Evolutionary conservation across 2,113 vertebrate species (phyloP), one percentile per base, ranked within the genome.

Genomic region (Sylvietta virens): DNA sequence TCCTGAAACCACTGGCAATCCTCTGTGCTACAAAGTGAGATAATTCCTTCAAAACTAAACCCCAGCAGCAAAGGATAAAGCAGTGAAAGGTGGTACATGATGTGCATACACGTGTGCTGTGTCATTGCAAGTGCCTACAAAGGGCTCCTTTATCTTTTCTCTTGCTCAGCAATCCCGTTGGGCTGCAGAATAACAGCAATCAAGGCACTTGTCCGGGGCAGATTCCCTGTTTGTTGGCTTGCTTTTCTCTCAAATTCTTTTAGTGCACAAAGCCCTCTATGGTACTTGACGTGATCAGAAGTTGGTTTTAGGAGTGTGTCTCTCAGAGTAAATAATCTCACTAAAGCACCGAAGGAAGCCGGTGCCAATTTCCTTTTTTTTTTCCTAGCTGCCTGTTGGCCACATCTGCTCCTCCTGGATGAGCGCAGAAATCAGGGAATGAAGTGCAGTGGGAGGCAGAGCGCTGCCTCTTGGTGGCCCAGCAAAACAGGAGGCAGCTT

Each of bases 1-100:
- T 57, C 27, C 45, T 76, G 86, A 91, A 91, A 91, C 35, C 58
- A 44, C 74, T 3, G 15, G 58, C 78, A 90, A 69, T 67, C 28
- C 70, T 92, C 30, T 84, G 65, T 42, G 42, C 88, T 87, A 76
- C 42, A 35, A 85, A 92, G 62, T 45, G 66, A 62, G 73, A 82
- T 82, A 94, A 90, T 94, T 94, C 62, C 47, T 95, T 95, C 88
- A 69, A 86, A 94, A 83, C 73, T 39, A 58, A 90, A 54, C 48
- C 33, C 78, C 58, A 77, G 53, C 79, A 86, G 86, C 79, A 73
- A 39, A 92, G 67, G 39, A 85, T 77, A 76, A 89, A 88, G 81
- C 58, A 61, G 77, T 28, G 66, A 54, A 92, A 92, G 84, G 54
- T 70, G 66, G 54, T 31, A 45, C 50, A 64, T 15, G 78, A 79